Percentiles rank a stretch among this genome's conserved stretches.
phyloP scores from a whole-genome alignment of 2,888 invertebrate genomes.

The Uropetala carovei region DNA sequence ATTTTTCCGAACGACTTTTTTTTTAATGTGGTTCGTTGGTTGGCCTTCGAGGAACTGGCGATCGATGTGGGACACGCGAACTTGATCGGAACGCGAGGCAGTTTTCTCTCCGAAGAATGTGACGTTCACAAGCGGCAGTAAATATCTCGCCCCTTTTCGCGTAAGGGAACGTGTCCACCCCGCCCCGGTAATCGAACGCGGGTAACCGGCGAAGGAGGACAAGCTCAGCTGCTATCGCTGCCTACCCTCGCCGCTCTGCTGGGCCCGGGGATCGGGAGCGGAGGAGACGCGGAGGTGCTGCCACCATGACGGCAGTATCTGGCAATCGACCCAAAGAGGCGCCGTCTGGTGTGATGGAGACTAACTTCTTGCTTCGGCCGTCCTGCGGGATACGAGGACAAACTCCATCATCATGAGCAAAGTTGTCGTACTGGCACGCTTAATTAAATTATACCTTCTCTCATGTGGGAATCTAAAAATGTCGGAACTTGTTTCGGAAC shows the following conservation, averaged over 20 bases:
- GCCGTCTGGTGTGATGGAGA: neutral
- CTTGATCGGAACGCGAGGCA: neutral
- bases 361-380: conserved; percentile 29
- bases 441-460: conserved; percentile 40
- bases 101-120: neutral
- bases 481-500: neutral
- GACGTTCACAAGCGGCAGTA: neutral
- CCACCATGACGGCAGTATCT: neutral
- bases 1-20: conserved; percentile 5
- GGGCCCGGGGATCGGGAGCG: conserved; percentile 55
- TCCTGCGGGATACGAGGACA: neutral
- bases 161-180: neutral
- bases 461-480: conserved; percentile 3
- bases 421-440: conserved; percentile 26
- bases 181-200: conserved; percentile 55
- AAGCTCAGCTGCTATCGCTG: conserved; percentile 51
- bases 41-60: conserved; percentile 1
- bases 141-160: neutral
- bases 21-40: neutral
- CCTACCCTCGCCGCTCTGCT: conserved; percentile 59
- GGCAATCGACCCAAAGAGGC: neutral
- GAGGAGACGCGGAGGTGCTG: conserved; percentile 55
- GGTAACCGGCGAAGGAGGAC: neutral
- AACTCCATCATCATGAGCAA: conserved; percentile 42
- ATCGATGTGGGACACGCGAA: conserved; percentile 21